Evolutionary conservation across 2,113 vertebrate genomes (phyloP), one percentile per base, ranked within the genome.

Genomic region (Coptodon rendalli): DNA sequence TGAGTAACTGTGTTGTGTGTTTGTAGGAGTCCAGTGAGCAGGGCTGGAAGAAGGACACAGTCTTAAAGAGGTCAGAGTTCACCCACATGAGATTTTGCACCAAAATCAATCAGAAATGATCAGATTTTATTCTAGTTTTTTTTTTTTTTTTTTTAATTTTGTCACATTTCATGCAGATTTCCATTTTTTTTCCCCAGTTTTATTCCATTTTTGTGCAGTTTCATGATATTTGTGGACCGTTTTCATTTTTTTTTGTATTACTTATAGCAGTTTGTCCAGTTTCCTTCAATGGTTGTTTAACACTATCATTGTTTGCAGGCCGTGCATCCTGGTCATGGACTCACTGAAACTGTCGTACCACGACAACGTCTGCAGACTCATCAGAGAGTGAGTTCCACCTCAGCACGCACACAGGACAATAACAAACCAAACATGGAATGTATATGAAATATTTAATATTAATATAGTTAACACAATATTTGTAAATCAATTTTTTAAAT

Each of bases 281-380:
- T 63, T 19, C 5, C 29, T n/a, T 66, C 6, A 6, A 7, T 38
- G 17, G 7, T 40, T 68, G 34, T 40, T 19, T 68, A 38, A 68
- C 63, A 4, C 6, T 68, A 10, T 38, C 17, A 5, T 11, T 3
- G 10, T 57, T 8, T 66, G 14, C 93, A 99, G 98, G 93, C 97
- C 98, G 11, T 99, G 98, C 81, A 97, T 99, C 89, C 97, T 99
- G 45, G 97, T 99, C 91, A 97, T 99, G 87, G 97, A 99, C 91
- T 99, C 98, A 6, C 94, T 99, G 90, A 99, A 98, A 95, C 95
- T 97, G 17, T 96, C 95, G 76, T 95, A 95, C 34, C 92, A 97
- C 68, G 96, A 97, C 84, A 97, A 96, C 52, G 97, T 98, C 89
- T 97, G 97, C 95, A 96, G 97, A 22, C 96, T 99, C 80, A 95